Conservation (phyloP, 2,888 invertebrate species). For the Diadromus collaris region DNA sequence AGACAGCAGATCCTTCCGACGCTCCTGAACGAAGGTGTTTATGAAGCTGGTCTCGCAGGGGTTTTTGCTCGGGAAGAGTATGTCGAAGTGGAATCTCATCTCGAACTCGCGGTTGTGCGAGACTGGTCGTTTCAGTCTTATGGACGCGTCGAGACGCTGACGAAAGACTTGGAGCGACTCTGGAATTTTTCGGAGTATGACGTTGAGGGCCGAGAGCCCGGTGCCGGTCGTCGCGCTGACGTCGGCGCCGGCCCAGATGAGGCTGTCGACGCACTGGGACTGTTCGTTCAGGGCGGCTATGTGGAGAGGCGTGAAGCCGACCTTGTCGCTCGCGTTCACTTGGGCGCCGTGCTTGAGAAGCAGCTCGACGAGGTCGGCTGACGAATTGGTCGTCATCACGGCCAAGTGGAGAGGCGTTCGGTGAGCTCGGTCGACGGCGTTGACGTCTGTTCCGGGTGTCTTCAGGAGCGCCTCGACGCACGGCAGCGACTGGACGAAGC, state of each 20-base stretch:
- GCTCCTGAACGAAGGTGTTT: slow-evolving; percentile 80
- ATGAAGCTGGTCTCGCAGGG: slow-evolving; percentile 80
- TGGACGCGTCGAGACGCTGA: slow-evolving; percentile 78
- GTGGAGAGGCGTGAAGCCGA: slow-evolving; percentile 80
- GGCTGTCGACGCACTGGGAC: slow-evolving; percentile 78
- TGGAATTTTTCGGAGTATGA: slow-evolving; percentile 80
- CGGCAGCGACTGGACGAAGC: slow-evolving; percentile 75
- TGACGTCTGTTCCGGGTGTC: slow-evolving; percentile 75
- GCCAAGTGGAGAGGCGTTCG: slow-evolving; percentile 80
- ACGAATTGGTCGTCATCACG: slow-evolving; percentile 77
- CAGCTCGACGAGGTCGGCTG: slow-evolving; percentile 74
- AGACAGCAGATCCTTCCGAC: slow-evolving; percentile 79
- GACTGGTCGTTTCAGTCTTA: slow-evolving; percentile 75
- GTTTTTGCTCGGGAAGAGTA: slow-evolving; percentile 77
- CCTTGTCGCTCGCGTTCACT: slow-evolving; percentile 77
- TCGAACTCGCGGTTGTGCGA: slow-evolving; percentile 78
- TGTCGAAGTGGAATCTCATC: slow-evolving; percentile 77
- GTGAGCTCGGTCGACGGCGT: slow-evolving; percentile 77
- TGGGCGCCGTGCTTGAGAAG: slow-evolving; percentile 74
- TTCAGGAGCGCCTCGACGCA: slow-evolving; percentile 76
- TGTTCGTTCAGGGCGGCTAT: slow-evolving; percentile 80
- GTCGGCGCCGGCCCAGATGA: slow-evolving; percentile 80
- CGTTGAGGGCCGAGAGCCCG: slow-evolving; percentile 79
- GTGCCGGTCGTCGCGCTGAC: slow-evolving; percentile 79
- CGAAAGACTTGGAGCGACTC: slow-evolving; percentile 79